phyloP scores from a whole-genome alignment of 2,888 invertebrate species.

The Synanthedon tipuliformis region DNA sequence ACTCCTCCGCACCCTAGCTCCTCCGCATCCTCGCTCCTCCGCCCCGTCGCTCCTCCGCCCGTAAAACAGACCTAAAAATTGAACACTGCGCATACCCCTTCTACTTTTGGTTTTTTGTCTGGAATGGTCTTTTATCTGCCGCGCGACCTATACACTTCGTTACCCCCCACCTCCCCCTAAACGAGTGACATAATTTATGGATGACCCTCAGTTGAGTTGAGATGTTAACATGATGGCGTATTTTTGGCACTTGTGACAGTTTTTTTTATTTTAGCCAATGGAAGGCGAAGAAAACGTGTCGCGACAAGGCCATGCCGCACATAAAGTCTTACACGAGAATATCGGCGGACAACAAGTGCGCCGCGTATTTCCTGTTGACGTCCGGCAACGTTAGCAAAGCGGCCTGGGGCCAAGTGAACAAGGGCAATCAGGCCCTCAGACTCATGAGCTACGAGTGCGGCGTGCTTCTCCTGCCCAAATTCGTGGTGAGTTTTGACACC shows the following conservation, averaged over 20 bases:
- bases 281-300: slow-evolving; percentile 76
- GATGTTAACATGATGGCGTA: too few relatives aligned
- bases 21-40: too few relatives aligned
- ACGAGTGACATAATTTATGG: too few relatives aligned
- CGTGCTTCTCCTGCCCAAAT: slow-evolving; percentile 86
- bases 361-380: slow-evolving; percentile 88
- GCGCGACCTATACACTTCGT: not conserved
- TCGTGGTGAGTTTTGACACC: slow-evolving; percentile 75
- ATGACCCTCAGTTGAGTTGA: too few relatives aligned
- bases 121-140: too few relatives aligned
- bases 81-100: too few relatives aligned
- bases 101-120: too few relatives aligned
- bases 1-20: too few relatives aligned
- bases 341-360: slow-evolving; percentile 73
- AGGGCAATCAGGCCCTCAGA: slow-evolving; percentile 68
- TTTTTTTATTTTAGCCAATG: slow-evolving; percentile 75
- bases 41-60: too few relatives aligned
- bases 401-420: slow-evolving; percentile 88
- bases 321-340: slow-evolving; percentile 90
- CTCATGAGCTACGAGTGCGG: slow-evolving; percentile 93
- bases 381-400: slow-evolving; percentile 97
- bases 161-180: too few relatives aligned
- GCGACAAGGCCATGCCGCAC: slow-evolving; percentile 93
- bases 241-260: not conserved
- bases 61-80: too few relatives aligned